Base-by-base conservation (phyloP, 1,140 invertebrate genomes). In the Spodoptera frugiperda region DNA sequence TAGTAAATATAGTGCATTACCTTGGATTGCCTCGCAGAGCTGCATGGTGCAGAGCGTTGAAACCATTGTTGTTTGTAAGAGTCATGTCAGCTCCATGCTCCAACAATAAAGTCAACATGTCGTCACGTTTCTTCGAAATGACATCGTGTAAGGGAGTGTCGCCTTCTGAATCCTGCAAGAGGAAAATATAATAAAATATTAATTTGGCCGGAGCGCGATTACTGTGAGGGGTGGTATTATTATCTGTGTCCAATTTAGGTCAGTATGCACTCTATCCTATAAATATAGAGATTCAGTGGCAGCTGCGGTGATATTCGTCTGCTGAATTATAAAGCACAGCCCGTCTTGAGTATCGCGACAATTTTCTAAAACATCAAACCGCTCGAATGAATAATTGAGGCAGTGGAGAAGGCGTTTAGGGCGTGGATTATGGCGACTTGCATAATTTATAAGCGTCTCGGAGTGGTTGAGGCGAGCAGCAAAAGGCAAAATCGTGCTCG, bases 21-120 rank as follows among this genome's bases (percentile, higher is more conserved):
- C 97, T 98, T 95, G 98, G 98, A 96, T 99, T 99, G 88, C 99
- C 99, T 85, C 99, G 96, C 2, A 99, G 96, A 76, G 99, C 98
- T 21, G 98, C 98, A 94, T 99, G 98, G 93, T 99, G 99, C 21
- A 99, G 95, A 17, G 98, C 98, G 95, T 99, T 99, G 95, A 99
- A 99, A 33, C 99, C 99, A 94, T 99, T 99, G 95, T 99, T 99
- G 95, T 99, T 99, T 76, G 98, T 98, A 57, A 99, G 96, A 57
- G 98, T 98, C 86, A 99, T 98, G 94, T 99, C 98, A 63, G 98
- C 98, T 76, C 96, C 97, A 91, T 98, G 97, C 88, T 99, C 98
- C 91, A 99, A 95, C 73, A 99, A 95, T 78, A 99, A 94, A 53
- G 97, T 96, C 86, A 99, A 95, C 97, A 99, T 99, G 92, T 99